Base-by-base conservation (phyloP, 2,888 invertebrate species). In the Taenaris catops region DNA sequence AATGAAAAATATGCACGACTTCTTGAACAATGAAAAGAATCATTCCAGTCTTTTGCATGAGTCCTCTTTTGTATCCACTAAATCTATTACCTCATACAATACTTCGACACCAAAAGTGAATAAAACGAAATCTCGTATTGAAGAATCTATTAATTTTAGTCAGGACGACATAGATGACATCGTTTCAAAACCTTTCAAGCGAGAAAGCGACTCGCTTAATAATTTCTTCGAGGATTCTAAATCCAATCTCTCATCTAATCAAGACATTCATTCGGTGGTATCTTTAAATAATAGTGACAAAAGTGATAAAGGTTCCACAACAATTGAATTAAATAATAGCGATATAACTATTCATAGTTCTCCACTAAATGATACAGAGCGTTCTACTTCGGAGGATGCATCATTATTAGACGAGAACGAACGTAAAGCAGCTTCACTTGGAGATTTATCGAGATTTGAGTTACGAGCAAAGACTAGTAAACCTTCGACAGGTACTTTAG, bases 371-470 rank as follows among this genome's bases (percentile, higher is more conserved):
- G 83, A 84, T 12, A 80, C 84, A 2, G 57, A 58, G 2, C 66
- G 65, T 44, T 81, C 83, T n/a, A 62, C 53, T 1, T 78, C 81
- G 4, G 84, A 79, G 44, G 83, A 89, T 48, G 66, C 79, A 4
- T 88, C 88, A 0, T 69, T 79, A 34, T 65, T 79, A 36, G 89
- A 89, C 42, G 90, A 91, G 28, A 91, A 91, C 46, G 91, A 91
- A 57, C 78, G 94, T 8, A 93, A 92, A 74, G 94, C 94, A 1
- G 92, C 94, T 0, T 94, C 94, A 18, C 83, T 94, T 1, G 94
- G 94, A 0, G 94, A 95, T 68, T 73, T 95, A 28, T 93, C 94
- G 0, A 91, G 91, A 59, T 91, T 94, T 42, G 83, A 87, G 55
- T 41, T 83, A 4, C 66, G 79, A 51, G 48, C 81, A 19, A 84